Base-by-base conservation (phyloP, 2,113 vertebrate species). In the Talpa occidentalis region DNA sequence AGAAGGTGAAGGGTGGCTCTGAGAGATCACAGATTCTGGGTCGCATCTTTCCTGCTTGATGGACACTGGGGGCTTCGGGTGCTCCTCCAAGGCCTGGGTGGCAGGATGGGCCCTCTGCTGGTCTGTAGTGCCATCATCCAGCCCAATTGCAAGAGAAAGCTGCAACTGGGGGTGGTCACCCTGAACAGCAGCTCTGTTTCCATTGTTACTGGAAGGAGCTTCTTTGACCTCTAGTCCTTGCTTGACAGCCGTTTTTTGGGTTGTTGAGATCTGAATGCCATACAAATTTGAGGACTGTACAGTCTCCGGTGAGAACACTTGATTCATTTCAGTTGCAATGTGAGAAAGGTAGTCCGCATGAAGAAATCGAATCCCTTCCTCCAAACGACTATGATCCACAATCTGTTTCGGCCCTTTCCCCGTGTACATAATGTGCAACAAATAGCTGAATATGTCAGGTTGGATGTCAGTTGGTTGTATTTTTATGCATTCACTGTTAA, bases 381-480 rank as follows among this genome's bases (percentile, higher is more conserved):
- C 99, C 93, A 99, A 98, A 1, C 99, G 99, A 95, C 98, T 97
- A 84, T 98, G 99, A 97, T 99, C 99, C 97, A 99, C 99, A 0
- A 98, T 98, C 97, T 99, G 99, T 91, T 99, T 99, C 16, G 99
- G 99, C 88, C 99, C 99, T 93, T 98, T 98, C 49, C 99, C 99
- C 0, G 99, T 99, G 97, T 99, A 99, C 99, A 99, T 99, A 96
- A 99, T 99, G 97, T 99, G 99, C 73, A 99, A 97, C 98, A 99
- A 98, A 97, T 99, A 99, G 98, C 99, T 99, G 98, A 99, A 99
- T 96, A 99, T 99, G 89, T 99, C 99, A 0, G 99, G 99, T 95
- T 99, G 99, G 97, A 99, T 99, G 98, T 99, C 99, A 2, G 99
- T 98, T 82, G 99, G 99, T 97, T 99, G 99, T 97, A 99, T 99